A percentile compares a stretch with the other conserved stretches of the same genome.
Evolutionary conservation across 35 echinoderm and acorn worm genomes (phyloP).

Genomic region (Heliocidaris tuberculata): DNA sequence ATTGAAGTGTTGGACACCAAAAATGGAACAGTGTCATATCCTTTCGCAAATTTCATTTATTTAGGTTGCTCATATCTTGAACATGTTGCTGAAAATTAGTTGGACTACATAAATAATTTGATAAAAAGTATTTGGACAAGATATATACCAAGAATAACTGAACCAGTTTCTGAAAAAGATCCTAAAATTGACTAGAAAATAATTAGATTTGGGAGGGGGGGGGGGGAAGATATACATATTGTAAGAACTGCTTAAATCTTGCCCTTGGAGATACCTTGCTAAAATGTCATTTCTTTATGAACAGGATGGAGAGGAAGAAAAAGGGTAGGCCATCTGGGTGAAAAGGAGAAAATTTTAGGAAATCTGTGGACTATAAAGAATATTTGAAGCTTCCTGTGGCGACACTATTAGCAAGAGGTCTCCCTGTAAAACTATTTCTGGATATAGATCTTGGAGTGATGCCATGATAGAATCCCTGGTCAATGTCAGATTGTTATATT

Average conservation of each 20-base stretch:
- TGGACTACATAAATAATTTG: neutral
- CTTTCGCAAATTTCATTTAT: too few species aligned
- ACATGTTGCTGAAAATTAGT: neutral
- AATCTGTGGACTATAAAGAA: slow-evolving; percentile 5
- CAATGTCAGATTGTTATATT: neutral
- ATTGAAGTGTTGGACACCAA: too few species aligned
- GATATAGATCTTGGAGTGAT: neutral
- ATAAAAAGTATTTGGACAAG: neutral
- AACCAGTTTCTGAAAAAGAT: neutral
- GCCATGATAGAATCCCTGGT: neutral
- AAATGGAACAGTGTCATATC: too few species aligned
- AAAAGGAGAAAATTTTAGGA: neutral
- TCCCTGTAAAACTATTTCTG: slow-evolving; percentile 11
- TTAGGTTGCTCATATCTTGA: neutral
- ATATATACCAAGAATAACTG: neutral
- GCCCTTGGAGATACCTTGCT: neutral
- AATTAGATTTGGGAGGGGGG: neutral
- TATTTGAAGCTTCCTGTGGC: neutral
- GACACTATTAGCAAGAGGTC: neutral
- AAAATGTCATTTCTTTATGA: neutral
- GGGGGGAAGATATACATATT: neutral
- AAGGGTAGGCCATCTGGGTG: neutral
- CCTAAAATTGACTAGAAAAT: neutral
- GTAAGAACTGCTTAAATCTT: neutral
- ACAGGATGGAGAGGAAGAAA: neutral